Conservation (phyloP, 37 sponge, comb jelly and placozoan species). For the Haliclona indistincta region DNA sequence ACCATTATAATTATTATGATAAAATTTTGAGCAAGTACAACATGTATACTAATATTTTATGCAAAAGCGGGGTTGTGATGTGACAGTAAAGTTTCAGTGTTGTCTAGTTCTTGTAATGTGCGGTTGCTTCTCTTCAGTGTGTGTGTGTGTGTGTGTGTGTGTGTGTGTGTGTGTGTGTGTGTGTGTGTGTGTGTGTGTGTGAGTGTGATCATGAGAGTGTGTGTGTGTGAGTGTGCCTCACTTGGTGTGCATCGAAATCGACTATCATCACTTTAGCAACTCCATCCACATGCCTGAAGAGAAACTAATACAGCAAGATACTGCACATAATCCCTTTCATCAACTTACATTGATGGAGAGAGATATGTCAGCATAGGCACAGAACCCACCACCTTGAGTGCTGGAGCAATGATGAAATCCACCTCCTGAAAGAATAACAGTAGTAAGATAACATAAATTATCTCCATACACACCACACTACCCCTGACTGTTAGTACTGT, state of each 20-base stretch:
- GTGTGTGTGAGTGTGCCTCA: too few species aligned
- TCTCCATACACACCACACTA: background rate
- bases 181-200: background rate
- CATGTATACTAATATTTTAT: too few species aligned
- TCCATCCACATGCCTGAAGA: slow-evolving; percentile 50
- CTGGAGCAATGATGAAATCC: slow-evolving; percentile 91
- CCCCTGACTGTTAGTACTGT: background rate
- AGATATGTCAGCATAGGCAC: slow-evolving; percentile 94
- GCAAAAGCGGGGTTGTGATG: too few species aligned
- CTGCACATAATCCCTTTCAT: background rate
- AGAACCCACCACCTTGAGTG: slow-evolving; percentile 84
- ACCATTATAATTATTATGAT: too few species aligned
- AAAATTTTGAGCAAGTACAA: too few species aligned
- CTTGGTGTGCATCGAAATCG: slow-evolving; percentile 90
- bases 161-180: too few species aligned
- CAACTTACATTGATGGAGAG: slow-evolving; percentile 65
- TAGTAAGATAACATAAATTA: background rate
- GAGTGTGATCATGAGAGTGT: background rate
- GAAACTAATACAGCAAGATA: slow-evolving; percentile 50
- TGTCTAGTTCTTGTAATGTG: too few species aligned
- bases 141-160: background rate
- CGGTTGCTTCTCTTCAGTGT: too few species aligned
- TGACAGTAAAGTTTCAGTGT: too few species aligned
- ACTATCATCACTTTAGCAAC: slow-evolving; percentile 82
- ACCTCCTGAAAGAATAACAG: slow-evolving; percentile 37